A percentile compares a stretch with the other conserved stretches of the same genome.
phyloP scores from a whole-genome alignment of 2,888 invertebrate species.

The Platycnemis pennipes region DNA sequence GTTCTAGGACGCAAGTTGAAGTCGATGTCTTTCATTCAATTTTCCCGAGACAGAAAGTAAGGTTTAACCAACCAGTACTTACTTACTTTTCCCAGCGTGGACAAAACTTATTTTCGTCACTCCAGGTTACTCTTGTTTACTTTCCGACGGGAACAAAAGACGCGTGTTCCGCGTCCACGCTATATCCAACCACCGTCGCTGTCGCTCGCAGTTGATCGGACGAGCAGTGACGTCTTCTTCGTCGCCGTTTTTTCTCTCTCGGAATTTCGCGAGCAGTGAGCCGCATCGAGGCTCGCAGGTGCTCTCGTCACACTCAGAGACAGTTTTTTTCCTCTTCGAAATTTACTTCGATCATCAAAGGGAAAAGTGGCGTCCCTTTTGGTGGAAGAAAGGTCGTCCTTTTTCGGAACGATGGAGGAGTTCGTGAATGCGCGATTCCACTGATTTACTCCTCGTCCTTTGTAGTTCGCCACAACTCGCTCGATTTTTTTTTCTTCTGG shows the following conservation, averaged over 20 bases:
- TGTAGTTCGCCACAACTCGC: not conserved
- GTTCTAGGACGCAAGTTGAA: no score
- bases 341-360: not conserved
- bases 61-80: no score
- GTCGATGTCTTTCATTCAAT: no score
- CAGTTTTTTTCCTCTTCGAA: not conserved
- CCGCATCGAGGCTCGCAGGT: not conserved
- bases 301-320: not conserved
- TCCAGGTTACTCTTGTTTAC: no score
- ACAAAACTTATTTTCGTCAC: no score
- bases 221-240: not conserved
- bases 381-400: not conserved
- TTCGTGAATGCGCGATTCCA: not conserved
- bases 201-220: not conserved
- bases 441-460: slow-evolving; percentile 15
- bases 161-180: no score
- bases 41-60: no score
- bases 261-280: not conserved
- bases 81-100: no score
- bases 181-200: not conserved
- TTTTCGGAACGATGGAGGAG: not conserved
- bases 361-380: not conserved
- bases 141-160: no score
- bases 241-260: no score
- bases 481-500: not conserved